Conservation (phyloP, 2,797 vertebrate genomes). For the Hoplostethus atlanticus region DNA sequence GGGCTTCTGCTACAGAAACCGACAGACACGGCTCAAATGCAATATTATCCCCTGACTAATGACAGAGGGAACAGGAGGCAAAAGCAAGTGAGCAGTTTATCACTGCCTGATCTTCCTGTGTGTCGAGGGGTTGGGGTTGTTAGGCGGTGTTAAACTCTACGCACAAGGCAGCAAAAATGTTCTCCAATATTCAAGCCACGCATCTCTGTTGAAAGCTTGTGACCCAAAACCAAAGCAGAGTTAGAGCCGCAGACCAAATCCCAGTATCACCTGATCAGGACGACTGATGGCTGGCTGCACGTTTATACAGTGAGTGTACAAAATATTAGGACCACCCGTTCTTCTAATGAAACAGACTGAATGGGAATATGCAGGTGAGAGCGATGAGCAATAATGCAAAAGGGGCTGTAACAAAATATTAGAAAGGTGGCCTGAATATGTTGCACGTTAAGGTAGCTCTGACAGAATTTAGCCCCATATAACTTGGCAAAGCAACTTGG, state of each 20-base stretch:
- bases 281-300: neutral
- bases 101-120: conserved; percentile 47
- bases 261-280: neutral
- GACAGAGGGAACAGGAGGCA: conserved; percentile 38
- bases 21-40: conserved; percentile 51
- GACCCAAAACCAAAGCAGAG: conserved; percentile 31
- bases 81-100: conserved; percentile 55
- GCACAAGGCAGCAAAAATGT: neutral
- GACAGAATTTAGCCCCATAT: neutral
- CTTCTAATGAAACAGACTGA: neutral
- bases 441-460: neutral
- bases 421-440: conserved; percentile 3
- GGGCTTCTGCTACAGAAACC: conserved; percentile 45
- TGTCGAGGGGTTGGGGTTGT: conserved; percentile 25
- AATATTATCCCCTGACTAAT: conserved; percentile 49
- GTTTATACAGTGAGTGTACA: neutral
- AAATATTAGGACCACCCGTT: neutral
- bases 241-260: conserved; percentile 40
- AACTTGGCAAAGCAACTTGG: neutral
- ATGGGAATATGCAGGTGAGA: neutral
- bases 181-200: neutral
- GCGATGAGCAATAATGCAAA: neutral
- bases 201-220: conserved; percentile 13
- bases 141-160: conserved; percentile 31
- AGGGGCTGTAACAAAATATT: neutral